phyloP scores from a whole-genome alignment of 2,888 invertebrate species.

The Scaptomyza tumidula region DNA sequence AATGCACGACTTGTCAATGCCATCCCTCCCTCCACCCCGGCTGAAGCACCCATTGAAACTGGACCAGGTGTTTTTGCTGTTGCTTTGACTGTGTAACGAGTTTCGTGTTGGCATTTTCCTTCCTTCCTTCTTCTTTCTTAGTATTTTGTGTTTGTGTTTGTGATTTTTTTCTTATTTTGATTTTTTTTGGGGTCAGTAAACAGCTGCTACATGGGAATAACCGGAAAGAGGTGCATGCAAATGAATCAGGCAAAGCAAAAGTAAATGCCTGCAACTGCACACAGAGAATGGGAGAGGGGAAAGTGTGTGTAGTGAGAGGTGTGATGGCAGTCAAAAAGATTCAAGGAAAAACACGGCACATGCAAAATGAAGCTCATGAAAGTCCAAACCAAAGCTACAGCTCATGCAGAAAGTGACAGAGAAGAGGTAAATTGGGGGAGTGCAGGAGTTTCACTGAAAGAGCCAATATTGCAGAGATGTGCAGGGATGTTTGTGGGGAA shows the following conservation, averaged over 20 bases:
- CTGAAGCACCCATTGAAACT: background rate
- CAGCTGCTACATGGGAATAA: conserved; percentile 46
- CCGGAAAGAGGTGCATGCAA: conserved; percentile 52
- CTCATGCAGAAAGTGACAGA: background rate
- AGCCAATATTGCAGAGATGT: conserved; percentile 27
- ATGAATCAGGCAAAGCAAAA: conserved; percentile 54
- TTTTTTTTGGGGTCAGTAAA: conserved; percentile 70
- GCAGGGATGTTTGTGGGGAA: conserved; percentile 13
- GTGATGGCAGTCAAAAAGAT: conserved; percentile 47
- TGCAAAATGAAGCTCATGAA: conserved; percentile 59
- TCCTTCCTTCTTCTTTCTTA: background rate
- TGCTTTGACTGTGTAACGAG: conserved; percentile 61
- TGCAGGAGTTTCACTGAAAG: background rate
- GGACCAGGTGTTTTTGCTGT: conserved; percentile 35
- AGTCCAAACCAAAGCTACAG: conserved; percentile 33
- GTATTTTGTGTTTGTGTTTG: conserved; percentile 18
- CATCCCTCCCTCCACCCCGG: background rate
- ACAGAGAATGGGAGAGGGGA: background rate
- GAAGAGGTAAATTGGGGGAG: background rate
- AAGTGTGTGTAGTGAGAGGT: conserved; percentile 4
- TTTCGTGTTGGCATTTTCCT: conserved; percentile 52
- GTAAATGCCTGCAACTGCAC: conserved; percentile 58
- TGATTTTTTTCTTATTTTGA: conserved; percentile 11
- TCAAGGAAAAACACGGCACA: conserved; percentile 48
- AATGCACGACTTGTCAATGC: conserved; percentile 58